phyloP scores from a whole-genome alignment of 2,797 vertebrate genomes.

The Hoplostethus mediterraneus region DNA sequence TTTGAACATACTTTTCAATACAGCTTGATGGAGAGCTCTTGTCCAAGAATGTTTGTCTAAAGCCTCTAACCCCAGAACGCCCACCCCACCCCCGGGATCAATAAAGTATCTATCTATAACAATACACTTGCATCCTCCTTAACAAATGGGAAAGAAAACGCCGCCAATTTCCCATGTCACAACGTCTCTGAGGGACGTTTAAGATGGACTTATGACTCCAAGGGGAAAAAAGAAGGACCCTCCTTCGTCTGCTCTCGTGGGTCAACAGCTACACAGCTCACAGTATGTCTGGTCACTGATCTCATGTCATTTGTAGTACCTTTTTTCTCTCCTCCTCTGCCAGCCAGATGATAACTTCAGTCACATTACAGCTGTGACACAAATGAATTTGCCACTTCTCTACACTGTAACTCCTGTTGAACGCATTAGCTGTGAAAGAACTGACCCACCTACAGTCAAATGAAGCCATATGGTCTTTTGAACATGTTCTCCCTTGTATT shows the following conservation, averaged over 20 bases:
- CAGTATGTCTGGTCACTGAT: constrained; percentile 12
- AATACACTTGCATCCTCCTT: neutral
- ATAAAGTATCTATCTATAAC: no score
- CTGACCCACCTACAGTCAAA: constrained; percentile 5
- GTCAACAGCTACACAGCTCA: constrained; percentile 2
- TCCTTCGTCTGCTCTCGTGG: neutral
- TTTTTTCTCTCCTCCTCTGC: neutral
- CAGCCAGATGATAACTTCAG: neutral
- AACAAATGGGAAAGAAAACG: neutral
- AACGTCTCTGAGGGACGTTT: no score
- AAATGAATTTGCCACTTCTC: constrained; percentile 11
- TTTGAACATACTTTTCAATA: neutral
- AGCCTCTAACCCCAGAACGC: no score
- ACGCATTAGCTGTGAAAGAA: neutral
- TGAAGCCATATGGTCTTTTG: neutral
- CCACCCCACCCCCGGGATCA: no score
- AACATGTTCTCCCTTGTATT: neutral
- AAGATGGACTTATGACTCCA: neutral
- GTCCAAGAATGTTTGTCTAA: no score
- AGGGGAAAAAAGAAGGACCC: neutral
- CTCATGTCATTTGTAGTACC: constrained; percentile 7
- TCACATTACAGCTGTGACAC: constrained; percentile 8
- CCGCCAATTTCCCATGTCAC: no score
- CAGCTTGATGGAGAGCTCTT: no score
- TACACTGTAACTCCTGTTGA: neutral